phyloP scores from a whole-genome alignment of 2,888 invertebrate species.

The Caenorhabditis macrosperma region DNA sequence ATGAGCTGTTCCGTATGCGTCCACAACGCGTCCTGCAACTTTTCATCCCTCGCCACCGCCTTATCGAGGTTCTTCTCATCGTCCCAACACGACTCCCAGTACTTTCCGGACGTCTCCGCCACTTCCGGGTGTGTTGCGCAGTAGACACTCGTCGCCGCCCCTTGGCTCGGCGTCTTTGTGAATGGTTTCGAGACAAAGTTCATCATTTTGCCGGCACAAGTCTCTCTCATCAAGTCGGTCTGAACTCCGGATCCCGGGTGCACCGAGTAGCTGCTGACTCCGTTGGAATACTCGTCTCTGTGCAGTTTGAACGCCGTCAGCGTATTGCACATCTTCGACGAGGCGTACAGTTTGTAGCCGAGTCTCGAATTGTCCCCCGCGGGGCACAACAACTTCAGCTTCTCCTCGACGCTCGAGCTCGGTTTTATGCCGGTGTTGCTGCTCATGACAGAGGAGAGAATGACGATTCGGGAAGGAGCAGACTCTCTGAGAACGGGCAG shows the following conservation, averaged over 20 bases:
- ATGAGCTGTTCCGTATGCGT: slow-evolving; percentile 65
- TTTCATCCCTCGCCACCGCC: slow-evolving; percentile 84
- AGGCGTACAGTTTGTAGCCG: slow-evolving; percentile 61
- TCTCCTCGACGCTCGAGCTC: background rate
- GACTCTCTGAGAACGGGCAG: slow-evolving; percentile 82
- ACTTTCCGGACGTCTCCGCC: slow-evolving; percentile 85
- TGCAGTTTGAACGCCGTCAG: slow-evolving; percentile 72
- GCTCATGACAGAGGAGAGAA: slow-evolving; percentile 20
- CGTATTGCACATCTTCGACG: slow-evolving; percentile 76
- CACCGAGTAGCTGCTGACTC: slow-evolving; percentile 85
- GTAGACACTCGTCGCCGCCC: slow-evolving; percentile 91
- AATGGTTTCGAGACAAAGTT: slow-evolving; percentile 88
- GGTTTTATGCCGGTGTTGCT: slow-evolving; percentile 1
- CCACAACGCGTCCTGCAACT: slow-evolving; percentile 77
- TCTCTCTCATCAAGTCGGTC: slow-evolving; percentile 17
- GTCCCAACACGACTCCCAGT: slow-evolving; percentile 93
- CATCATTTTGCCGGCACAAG: slow-evolving; percentile 36
- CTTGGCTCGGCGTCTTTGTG: slow-evolving; percentile 95
- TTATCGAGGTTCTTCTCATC: slow-evolving; percentile 70
- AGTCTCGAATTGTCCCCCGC: slow-evolving; percentile 15
- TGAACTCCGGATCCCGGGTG: slow-evolving; percentile 84
- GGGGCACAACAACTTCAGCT: slow-evolving; percentile 4
- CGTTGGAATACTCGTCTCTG: slow-evolving; percentile 66
- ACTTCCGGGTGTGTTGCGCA: slow-evolving; percentile 91
- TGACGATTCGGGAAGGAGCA: slow-evolving; percentile 41